Percentiles rank a stretch among this genome's conserved stretches.
Evolutionary conservation across 1,140 invertebrate species (phyloP).

Genomic region (Drosophila santomea): DNA sequence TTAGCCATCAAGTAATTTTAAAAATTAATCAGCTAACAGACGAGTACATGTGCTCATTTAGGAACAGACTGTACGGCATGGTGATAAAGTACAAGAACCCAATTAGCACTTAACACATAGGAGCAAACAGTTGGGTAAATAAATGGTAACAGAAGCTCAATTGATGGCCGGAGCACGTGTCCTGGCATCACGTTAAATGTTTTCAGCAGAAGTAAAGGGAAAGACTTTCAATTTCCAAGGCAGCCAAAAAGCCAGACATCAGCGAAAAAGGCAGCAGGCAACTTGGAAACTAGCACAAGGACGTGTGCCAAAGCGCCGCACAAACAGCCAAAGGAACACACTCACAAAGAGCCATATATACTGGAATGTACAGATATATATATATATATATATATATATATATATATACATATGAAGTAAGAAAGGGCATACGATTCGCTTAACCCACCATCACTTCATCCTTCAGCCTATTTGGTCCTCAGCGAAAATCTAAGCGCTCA

Average conservation of each 20-base stretch:
- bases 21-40: conserved; percentile 65
- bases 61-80: background rate
- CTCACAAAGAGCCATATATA: too few relatives aligned
- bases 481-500: conserved; percentile 68
- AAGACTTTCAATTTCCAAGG: conserved; percentile 77
- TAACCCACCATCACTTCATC: conserved; percentile 42
- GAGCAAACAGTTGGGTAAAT: conserved; percentile 66
- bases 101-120: conserved; percentile 81
- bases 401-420: background rate
- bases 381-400: background rate
- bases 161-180: conserved; percentile 78
- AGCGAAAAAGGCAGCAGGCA: conserved; percentile 68
- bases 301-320: conserved; percentile 47
- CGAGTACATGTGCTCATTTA: conserved; percentile 4
- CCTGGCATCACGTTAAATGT: conserved; percentile 71
- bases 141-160: conserved; percentile 77
- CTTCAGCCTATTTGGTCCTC: conserved; percentile 32
- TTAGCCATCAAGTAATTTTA: conserved; percentile 69
- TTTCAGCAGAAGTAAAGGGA: conserved; percentile 33
- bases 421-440: conserved; percentile 37
- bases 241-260: conserved; percentile 76
- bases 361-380: background rate
- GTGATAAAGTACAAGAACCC: conserved; percentile 60
- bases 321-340: conserved; percentile 4
- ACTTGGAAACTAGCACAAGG: conserved; percentile 78